phyloP scores from a whole-genome alignment of 2,113 vertebrate species.

The Corvus cornix region DNA sequence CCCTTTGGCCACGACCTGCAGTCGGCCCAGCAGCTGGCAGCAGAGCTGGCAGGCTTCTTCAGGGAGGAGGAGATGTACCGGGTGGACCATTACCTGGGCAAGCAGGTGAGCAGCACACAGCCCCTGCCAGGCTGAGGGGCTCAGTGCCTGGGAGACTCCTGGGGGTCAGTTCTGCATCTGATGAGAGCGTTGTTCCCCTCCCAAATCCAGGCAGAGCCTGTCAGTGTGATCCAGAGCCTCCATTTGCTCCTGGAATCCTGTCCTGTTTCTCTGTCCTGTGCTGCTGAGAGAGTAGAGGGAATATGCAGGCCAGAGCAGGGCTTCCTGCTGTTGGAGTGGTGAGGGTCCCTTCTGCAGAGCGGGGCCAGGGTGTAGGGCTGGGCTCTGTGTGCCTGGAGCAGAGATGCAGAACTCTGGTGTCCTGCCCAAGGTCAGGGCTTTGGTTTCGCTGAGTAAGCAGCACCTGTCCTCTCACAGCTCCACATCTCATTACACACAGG shows the following conservation, averaged over 20 bases:
- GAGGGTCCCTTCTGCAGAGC: background rate
- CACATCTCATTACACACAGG: background rate
- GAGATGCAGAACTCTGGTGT: background rate
- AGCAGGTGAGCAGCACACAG: slow-evolving; percentile 78
- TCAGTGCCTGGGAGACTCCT: background rate
- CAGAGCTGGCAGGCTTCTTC: slow-evolving; percentile 81
- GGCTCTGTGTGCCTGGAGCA: background rate
- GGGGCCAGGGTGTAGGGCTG: background rate
- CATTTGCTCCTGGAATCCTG: background rate
- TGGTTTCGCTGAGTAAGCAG: slow-evolving; percentile 24
- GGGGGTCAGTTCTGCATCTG: background rate
- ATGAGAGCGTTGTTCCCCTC: accelerated
- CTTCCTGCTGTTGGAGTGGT: background rate
- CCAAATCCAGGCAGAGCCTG: background rate
- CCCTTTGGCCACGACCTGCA: slow-evolving; percentile 90
- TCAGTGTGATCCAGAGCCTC: background rate
- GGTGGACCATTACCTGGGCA: slow-evolving; percentile 96
- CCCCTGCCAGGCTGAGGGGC: background rate
- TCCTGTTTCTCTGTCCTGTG: background rate
- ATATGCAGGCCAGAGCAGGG: background rate
- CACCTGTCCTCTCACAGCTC: background rate
- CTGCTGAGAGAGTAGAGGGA: background rate
- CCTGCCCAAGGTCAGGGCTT: slow-evolving; percentile 51
- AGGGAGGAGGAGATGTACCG: slow-evolving; percentile 94
- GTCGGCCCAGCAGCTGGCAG: slow-evolving; percentile 85